phyloP scores from a whole-genome alignment of 2,888 invertebrate genomes.

The Rhingia rostrata region DNA sequence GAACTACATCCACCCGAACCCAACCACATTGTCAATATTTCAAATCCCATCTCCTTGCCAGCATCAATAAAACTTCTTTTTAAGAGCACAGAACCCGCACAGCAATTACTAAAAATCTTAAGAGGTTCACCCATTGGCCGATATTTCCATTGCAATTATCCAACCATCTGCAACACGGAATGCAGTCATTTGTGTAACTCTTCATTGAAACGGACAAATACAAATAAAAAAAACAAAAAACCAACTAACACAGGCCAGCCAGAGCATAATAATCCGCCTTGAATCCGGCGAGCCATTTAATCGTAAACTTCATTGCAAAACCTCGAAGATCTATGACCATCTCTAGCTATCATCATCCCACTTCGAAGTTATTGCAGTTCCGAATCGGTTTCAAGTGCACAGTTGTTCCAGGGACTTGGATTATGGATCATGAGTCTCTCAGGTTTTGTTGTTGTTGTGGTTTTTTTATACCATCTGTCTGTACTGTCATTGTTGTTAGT shows the following conservation, averaged over 20 bases:
- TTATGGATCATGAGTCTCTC: conserved; percentile 43
- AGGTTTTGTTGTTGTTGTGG: conserved; percentile 1
- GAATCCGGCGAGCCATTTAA: conserved; percentile 30
- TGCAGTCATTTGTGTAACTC: conserved; percentile 53
- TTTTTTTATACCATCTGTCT: conserved; percentile 9
- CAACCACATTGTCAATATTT: neutral
- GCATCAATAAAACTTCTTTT: conserved; percentile 41
- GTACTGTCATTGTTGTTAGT: conserved; percentile 9
- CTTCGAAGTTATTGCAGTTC: conserved; percentile 37
- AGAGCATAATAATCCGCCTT: conserved; percentile 26
- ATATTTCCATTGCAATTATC: conserved; percentile 54
- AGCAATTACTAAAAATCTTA: conserved; percentile 28
- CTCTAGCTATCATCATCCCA: conserved; percentile 47
- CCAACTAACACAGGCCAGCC: neutral
- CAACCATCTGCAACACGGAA: conserved; percentile 43
- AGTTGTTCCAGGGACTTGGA: conserved; percentile 33
- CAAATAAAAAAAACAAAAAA: neutral
- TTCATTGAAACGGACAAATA: neutral
- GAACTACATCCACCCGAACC: neutral
- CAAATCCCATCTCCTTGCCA: conserved; percentile 5
- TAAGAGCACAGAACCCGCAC: conserved; percentile 4
- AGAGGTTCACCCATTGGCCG: conserved; percentile 59
- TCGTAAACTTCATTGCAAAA: conserved; percentile 36
- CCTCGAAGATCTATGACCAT: conserved; percentile 55
- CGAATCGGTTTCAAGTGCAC: conserved; percentile 56